phyloP scores from a whole-genome alignment of 1,140 invertebrate species.

The Notospermus geniculatus region DNA sequence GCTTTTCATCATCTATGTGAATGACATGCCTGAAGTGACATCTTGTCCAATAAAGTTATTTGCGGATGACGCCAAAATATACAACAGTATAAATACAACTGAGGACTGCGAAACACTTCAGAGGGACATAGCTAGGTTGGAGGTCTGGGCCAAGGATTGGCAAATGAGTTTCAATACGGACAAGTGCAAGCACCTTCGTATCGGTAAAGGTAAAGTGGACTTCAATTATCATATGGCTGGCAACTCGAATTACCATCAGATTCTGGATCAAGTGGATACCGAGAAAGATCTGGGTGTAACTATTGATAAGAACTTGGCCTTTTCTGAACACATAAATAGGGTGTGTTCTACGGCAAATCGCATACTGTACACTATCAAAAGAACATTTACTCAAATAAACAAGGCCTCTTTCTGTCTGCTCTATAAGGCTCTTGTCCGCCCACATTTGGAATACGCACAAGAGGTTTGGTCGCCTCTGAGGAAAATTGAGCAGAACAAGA shows the following conservation, averaged over 20 bases:
- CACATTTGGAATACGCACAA: conserved; percentile 16
- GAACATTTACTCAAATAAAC: conserved; percentile 22
- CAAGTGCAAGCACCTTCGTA: conserved; percentile 16
- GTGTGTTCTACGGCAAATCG: too few species aligned
- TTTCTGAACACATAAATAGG: too few species aligned
- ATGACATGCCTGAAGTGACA: conserved; percentile 17
- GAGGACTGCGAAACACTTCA: conserved; percentile 11
- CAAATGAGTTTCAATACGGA: conserved; percentile 14
- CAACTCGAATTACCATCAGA: background rate
- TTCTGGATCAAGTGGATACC: background rate
- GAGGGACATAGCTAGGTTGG: conserved; percentile 1
- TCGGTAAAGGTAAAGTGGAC: conserved; percentile 4
- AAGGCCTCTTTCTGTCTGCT: conserved; percentile 14
- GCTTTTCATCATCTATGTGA: conserved; percentile 16
- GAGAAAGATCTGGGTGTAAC: conserved; percentile 16
- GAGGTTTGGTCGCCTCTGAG: conserved; percentile 14
- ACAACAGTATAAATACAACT: background rate
- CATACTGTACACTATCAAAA: too few species aligned
- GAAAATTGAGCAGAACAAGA: conserved; percentile 13
- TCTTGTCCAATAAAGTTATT: conserved; percentile 9
- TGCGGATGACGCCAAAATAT: conserved; percentile 20
- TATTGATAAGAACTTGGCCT: too few species aligned
- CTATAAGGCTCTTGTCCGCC: conserved; percentile 13
- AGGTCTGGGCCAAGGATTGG: conserved; percentile 16
- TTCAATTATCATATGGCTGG: conserved; percentile 1